Base-by-base conservation (phyloP, 1,140 invertebrate species). In the Cyrtorhinus lividipennis region DNA sequence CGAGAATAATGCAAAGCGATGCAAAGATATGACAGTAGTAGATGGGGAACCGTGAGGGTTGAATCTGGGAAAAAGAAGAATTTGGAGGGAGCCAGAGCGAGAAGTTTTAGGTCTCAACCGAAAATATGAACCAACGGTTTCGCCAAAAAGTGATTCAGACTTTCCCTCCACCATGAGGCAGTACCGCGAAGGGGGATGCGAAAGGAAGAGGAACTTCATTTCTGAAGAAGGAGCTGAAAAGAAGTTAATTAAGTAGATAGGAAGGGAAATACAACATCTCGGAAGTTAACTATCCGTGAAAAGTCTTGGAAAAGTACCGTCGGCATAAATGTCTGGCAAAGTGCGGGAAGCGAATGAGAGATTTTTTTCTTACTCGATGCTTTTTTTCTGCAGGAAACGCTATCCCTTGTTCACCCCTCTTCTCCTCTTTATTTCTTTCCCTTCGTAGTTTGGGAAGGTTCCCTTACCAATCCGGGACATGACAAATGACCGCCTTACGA, bases 401-500 rank as follows among this genome's bases (percentile, higher is more conserved):
- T n/a, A 38, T 8, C 5, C 5, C 30, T 38, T 8, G 56, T 58
- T 30, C 26, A n/a, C 57, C 22, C 66, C 26, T 44, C 45, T 30
- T 44, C 62, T 24, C 56, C 24, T 20, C 30, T 20, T 15, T 23
- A 59, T 30, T 22, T 1, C 46, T 26, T 24, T 18, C 46, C 23
- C 45, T 23, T 24, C 24, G 59, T 38, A 57, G 30, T 25, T 64
- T 65, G 5, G 45, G n/a, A 56, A 3, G 22, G 24, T 26, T 56
- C 25, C n/a, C 38, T 57, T 24, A 22, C 48, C 48, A 53, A 53
- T 53, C 48, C 48, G 20, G 48, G 20, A 53, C 48, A 53, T 53
- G 30, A 45, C 62, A 61, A 56, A 46, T 48, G 62, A 59, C 53
- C 59, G 60, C 25, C 26, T 56, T 59, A 64, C 62, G 56, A 48